phyloP scores from a whole-genome alignment of 2,888 invertebrate genomes.

The Empis stercorea region DNA sequence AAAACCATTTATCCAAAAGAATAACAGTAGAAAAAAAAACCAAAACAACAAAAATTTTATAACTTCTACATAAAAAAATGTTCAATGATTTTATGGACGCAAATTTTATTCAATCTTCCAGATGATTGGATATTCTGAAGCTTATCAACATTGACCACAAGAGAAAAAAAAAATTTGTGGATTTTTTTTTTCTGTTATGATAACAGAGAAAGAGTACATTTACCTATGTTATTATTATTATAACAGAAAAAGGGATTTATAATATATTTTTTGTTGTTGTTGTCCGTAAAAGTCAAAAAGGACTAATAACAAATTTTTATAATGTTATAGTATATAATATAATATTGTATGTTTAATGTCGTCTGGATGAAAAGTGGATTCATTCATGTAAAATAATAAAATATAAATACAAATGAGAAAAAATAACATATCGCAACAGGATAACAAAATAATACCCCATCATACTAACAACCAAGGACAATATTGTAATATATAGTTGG shows the following conservation, averaged over 20 bases:
- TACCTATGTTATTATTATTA: too few species aligned
- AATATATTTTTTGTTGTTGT: too few species aligned
- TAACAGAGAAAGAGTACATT: too few species aligned
- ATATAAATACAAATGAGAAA: slow-evolving; percentile 13
- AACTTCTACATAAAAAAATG: slow-evolving; percentile 1
- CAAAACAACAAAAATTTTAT: slow-evolving; percentile 6
- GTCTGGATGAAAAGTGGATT: slow-evolving; percentile 10
- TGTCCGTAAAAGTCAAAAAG: too few species aligned
- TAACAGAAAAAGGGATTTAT: too few species aligned
- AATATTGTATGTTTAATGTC: too few species aligned
- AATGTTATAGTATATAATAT: too few species aligned
- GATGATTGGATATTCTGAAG: slow-evolving; percentile 23
- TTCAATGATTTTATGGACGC: slow-evolving; percentile 17
- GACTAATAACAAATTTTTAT: too few species aligned
- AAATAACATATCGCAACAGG: neutral
- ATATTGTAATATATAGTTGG: too few species aligned
- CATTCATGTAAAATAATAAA: slow-evolving; percentile 14
- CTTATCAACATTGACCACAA: slow-evolving; percentile 17
- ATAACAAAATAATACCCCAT: slow-evolving; percentile 2
- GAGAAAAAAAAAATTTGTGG: neutral
- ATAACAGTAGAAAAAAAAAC: slow-evolving; percentile 3
- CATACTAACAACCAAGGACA: too few species aligned
- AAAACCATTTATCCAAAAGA: slow-evolving; percentile 3
- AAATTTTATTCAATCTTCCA: slow-evolving; percentile 37
- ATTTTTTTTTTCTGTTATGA: too few species aligned